phyloP scores from a whole-genome alignment of 2,888 invertebrate species.

The Thereva unica region DNA sequence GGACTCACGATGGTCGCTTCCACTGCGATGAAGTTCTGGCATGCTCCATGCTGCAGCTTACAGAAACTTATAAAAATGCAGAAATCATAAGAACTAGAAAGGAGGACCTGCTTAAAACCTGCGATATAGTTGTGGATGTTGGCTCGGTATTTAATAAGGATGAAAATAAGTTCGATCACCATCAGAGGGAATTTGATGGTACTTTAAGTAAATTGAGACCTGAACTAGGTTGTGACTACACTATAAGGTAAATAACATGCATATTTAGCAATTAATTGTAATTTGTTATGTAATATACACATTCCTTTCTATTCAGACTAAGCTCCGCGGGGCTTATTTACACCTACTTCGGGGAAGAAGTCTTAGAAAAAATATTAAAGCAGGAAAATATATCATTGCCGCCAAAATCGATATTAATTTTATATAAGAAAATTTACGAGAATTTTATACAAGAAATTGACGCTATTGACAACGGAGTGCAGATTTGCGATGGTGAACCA shows the following conservation, averaged over 20 bases:
- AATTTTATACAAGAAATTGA: constrained; percentile 91
- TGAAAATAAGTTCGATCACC: constrained; percentile 87
- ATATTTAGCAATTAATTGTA: constrained; percentile 8
- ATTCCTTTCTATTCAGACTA: constrained; percentile 63
- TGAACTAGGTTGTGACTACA: constrained; percentile 64
- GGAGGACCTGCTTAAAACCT: constrained; percentile 67
- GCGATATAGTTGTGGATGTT: constrained; percentile 95
- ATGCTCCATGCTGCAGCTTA: constrained; percentile 82
- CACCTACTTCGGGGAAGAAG: constrained; percentile 81
- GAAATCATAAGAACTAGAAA: constrained; percentile 74
- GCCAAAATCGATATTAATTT: constrained; percentile 60
- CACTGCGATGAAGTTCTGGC: constrained; percentile 96
- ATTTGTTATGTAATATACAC: not conserved
- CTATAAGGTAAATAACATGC: constrained; percentile 68
- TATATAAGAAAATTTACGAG: constrained; percentile 79
- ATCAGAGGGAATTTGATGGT: constrained; percentile 78
- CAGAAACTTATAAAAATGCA: constrained; percentile 81
- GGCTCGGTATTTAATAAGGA: constrained; percentile 82
- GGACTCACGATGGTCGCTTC: constrained; percentile 72
- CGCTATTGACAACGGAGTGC: constrained; percentile 96
- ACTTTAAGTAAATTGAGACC: constrained; percentile 69
- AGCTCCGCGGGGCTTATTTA: constrained; percentile 96
- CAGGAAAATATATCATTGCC: constrained; percentile 58
- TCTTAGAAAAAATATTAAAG: constrained; percentile 67
- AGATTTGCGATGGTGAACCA: constrained; percentile 74